Conservation (phyloP, 2,888 invertebrate genomes). For the Pyralis farinalis region DNA sequence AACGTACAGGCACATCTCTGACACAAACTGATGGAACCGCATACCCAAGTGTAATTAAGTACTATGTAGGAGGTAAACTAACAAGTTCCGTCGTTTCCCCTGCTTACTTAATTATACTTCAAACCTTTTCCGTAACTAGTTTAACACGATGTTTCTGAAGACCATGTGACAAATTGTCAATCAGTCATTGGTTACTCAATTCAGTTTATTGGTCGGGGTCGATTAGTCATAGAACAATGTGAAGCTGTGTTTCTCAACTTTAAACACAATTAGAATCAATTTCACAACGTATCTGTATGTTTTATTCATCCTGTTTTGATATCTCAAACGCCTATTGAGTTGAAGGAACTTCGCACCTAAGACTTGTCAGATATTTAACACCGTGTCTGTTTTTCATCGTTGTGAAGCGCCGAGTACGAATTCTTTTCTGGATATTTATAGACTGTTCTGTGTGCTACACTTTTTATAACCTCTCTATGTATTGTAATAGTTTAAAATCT, state of each 20-base stretch:
- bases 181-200: slow-evolving; percentile 23
- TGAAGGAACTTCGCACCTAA: slow-evolving; percentile 38
- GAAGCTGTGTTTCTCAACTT: too few relatives aligned
- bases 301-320: slow-evolving; percentile 6
- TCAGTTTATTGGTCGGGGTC: not conserved
- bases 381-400: slow-evolving; percentile 56
- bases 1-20: not conserved
- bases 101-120: slow-evolving; percentile 5
- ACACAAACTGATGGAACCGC: slow-evolving; percentile 2
- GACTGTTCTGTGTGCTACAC: slow-evolving; percentile 13
- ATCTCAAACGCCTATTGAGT: slow-evolving; percentile 23
- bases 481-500: too few relatives aligned
- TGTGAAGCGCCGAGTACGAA: slow-evolving; percentile 30
- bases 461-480: too few relatives aligned
- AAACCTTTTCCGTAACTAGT: slow-evolving; percentile 1
- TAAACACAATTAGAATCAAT: too few relatives aligned
- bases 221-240: too few relatives aligned
- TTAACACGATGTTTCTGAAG: slow-evolving; percentile 10
- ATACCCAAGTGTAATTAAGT: slow-evolving; percentile 3
- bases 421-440: slow-evolving; percentile 44
- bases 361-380: slow-evolving; percentile 47
- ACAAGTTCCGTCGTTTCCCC: slow-evolving; percentile 1
- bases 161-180: slow-evolving; percentile 26
- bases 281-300: not conserved
- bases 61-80: not conserved